Conservation (phyloP, 2,888 invertebrate genomes). For the Clepsis dumicolana region DNA sequence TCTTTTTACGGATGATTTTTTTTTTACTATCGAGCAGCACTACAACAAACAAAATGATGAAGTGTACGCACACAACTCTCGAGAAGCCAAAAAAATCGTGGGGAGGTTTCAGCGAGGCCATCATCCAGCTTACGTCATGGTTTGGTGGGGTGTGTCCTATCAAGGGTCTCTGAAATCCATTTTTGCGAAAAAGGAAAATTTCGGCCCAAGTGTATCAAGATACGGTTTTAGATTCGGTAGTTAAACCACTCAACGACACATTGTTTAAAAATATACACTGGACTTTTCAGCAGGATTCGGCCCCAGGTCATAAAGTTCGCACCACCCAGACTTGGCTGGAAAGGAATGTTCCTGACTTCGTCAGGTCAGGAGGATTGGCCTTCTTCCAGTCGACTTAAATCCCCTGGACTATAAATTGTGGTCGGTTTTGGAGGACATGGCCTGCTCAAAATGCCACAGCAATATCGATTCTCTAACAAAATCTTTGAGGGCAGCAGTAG, state of each 20-base stretch:
- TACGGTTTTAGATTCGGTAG: slow-evolving; percentile 25
- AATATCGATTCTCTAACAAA: slow-evolving; percentile 10
- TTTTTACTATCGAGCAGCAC: slow-evolving; percentile 29
- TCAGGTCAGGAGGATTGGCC: slow-evolving; percentile 23
- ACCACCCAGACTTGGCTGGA: slow-evolving; percentile 6
- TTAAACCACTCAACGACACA: slow-evolving; percentile 28
- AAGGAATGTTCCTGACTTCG: slow-evolving; percentile 4
- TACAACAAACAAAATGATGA: slow-evolving; percentile 23
- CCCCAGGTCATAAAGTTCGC: not conserved
- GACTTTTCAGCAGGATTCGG: not conserved
- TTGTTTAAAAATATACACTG: not conserved
- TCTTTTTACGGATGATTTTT: slow-evolving; percentile 3
- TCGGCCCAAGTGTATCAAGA: slow-evolving; percentile 32
- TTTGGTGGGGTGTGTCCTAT: slow-evolving; percentile 12
- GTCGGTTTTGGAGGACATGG: not conserved
- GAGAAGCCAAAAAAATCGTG: slow-evolving; percentile 12
- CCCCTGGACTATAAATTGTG: slow-evolving; percentile 35
- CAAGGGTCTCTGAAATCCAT: slow-evolving; percentile 20
- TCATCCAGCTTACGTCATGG: slow-evolving; percentile 8
- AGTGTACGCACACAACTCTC: slow-evolving; percentile 19
- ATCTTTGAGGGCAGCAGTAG: slow-evolving; percentile 11
- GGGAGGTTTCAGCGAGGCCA: slow-evolving; percentile 8
- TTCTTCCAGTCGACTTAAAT: slow-evolving; percentile 31
- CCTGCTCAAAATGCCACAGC: not conserved
- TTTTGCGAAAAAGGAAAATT: slow-evolving; percentile 33